These are phyloP conservation scores for Drosophila koepferae DNA, from an alignment of 2,888 invertebrate genomes.

Conservation along the genomic window DNA sequence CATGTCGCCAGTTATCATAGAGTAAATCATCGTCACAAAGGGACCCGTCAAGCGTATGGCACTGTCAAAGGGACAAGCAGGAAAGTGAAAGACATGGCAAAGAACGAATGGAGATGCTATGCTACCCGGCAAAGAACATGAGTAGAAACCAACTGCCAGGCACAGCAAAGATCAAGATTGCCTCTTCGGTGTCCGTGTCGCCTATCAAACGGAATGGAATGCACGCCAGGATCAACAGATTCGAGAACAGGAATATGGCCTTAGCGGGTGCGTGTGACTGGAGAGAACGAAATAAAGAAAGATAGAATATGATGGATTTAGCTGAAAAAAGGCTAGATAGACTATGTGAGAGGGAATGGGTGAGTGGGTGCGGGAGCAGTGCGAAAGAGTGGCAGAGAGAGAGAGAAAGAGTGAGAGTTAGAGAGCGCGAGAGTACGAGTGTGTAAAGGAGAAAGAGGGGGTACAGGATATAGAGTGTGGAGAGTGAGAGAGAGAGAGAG, in stretches of 20 bases:
- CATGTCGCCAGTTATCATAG: constrained; percentile 99
- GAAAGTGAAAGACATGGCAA: background rate
- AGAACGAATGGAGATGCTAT: background rate
- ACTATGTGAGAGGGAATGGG: too few relatives aligned
- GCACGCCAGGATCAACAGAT: constrained; percentile 94
- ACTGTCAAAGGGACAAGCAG: constrained; percentile 85
- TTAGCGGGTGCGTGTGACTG: constrained; percentile 98
- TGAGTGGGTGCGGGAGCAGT: too few relatives aligned
- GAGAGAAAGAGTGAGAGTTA: background rate
- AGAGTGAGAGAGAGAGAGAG: background rate
- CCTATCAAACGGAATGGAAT: constrained; percentile 93
- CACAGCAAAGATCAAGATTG: constrained; percentile 95
- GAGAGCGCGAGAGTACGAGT: background rate
- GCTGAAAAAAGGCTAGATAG: background rate
- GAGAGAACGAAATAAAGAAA: constrained; percentile 38
- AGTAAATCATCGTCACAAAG: constrained; percentile 99
- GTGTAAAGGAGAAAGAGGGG: background rate
- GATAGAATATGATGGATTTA: background rate
- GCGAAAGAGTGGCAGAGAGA: too few relatives aligned
- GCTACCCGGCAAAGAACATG: constrained; percentile 99
- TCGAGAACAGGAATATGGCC: constrained; percentile 95
- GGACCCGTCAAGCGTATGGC: constrained; percentile 98
- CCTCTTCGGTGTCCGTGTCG: constrained; percentile 93
- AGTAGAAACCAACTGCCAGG: constrained; percentile 99
- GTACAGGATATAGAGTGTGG: background rate